A percentile compares a stretch with the other conserved stretches of the same genome.
Evolutionary conservation across 1,140 invertebrate genomes (phyloP).

Genomic region (Bactericera cockerelli): DNA sequence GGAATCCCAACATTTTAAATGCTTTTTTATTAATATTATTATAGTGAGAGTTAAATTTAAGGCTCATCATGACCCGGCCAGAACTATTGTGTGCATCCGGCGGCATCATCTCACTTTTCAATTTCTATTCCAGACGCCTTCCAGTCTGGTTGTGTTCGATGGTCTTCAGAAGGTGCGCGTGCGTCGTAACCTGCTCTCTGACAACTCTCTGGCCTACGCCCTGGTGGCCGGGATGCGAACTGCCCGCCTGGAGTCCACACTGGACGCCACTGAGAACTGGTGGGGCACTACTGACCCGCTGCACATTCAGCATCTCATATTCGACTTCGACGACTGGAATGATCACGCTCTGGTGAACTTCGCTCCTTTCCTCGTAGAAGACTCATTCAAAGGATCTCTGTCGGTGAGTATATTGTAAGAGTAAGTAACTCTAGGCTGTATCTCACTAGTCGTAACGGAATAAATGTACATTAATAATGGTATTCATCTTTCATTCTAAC

Average conservation of each 20-base stretch:
- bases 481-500: no score
- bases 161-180: conserved; percentile 89
- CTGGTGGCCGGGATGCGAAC: conserved; percentile 81
- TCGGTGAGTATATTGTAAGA: conserved; percentile 36
- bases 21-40: no score
- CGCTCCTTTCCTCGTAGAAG: conserved; percentile 66
- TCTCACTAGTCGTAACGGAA: no score
- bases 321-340: conserved; percentile 99
- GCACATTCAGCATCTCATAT: conserved; percentile 70
- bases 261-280: conserved; percentile 89
- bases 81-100: no score
- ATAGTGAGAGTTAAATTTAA: no score
- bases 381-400: conserved; percentile 56
- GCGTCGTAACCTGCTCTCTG: conserved; percentile 74
- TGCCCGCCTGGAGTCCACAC: conserved; percentile 66
- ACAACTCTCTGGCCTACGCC: conserved; percentile 82
- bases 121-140: conserved; percentile 47
- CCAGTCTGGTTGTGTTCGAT: conserved; percentile 76
- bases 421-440: no score
- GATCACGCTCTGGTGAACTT: conserved; percentile 86
- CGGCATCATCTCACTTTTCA: no score
- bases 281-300: conserved; percentile 68
- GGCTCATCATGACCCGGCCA: no score
- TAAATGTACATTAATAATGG: no score
- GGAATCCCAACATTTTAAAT: no score